Evolutionary conservation across 1,140 invertebrate species (phyloP), one percentile per base, ranked within the genome.

Genomic region (Drosophila ironensis): DNA sequence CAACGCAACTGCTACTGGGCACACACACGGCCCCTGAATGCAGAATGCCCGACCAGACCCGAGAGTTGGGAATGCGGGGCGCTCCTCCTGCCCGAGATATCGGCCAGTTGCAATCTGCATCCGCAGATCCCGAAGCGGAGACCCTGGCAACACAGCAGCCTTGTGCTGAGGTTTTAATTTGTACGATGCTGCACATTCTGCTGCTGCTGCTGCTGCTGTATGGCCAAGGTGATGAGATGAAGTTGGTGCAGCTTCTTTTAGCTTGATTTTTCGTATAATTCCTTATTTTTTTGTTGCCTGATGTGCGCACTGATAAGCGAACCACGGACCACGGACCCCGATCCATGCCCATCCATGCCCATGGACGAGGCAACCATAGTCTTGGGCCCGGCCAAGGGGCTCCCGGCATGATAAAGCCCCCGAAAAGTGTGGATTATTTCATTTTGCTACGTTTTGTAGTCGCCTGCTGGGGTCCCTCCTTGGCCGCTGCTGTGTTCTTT

Each of bases 1-100:
- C 88, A 88, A 88, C 57, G 86, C 88, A 89, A 89, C 86, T 82
- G 88, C 88, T 89, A 89, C 88, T 86, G 88, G 88, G 88, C 88
- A 89, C 75, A 86, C 75, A 86, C 66, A 46, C 46, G 61, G 40
- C 9, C 52, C 4, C 56, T 20, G 56, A 60, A 42, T 60, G 56
- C 56, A 60, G 56, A 60, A 60, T 60, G 42, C 56, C 8, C 20
- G 28, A 17, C 25, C 42, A 12, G 28, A 17, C n/a, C 9, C 12
- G 4, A 12, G 42, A 27, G 35, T 33, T 27, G 25, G 41, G 40
- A 47, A 51, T 17, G 53, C 50, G 63, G 52, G 70, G 52, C 60
- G 66, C 61, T 68, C 52, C 75, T 66, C 44, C 51, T 27, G 67
- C 9, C 17, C 24, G 44, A n/a, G n/a, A 72, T 86, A 86, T 86